Evolutionary conservation across 2,797 vertebrate species (phyloP).

Genomic region (Anabacerthia variegaticeps): DNA sequence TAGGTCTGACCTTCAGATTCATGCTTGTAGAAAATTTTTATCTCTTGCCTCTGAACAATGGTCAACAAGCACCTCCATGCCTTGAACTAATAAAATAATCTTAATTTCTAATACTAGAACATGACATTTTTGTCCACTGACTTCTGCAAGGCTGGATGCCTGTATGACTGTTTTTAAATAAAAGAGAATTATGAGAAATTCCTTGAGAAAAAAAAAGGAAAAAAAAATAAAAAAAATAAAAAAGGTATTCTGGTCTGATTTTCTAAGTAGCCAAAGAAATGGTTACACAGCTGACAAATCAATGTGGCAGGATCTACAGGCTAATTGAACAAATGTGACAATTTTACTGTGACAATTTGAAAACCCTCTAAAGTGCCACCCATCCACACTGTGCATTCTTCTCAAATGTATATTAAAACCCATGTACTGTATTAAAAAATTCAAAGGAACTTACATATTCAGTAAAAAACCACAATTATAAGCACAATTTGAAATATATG

Average conservation of each 20-base stretch:
- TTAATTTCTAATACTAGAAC: background rate
- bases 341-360: constrained; percentile 47
- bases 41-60: background rate
- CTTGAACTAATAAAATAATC: background rate
- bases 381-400: background rate
- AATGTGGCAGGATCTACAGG: constrained; percentile 41
- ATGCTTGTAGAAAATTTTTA: background rate
- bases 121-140: background rate
- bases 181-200: constrained; percentile 31
- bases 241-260: constrained; percentile 16
- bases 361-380: constrained; percentile 38
- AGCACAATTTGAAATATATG: constrained; percentile 31
- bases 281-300: constrained; percentile 54
- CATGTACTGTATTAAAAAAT: background rate
- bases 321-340: constrained; percentile 72
- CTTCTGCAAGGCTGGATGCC: background rate
- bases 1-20: background rate
- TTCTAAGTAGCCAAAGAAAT: constrained; percentile 47
- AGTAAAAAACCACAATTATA: constrained; percentile 29
- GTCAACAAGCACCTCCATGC: background rate
- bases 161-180: constrained; percentile 17
- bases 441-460: constrained; percentile 20
- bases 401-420: constrained; percentile 21
- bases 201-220: background rate
- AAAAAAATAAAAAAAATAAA: background rate